phyloP scores from a whole-genome alignment of 1,140 invertebrate species.

The Dreissena rostriformis region DNA sequence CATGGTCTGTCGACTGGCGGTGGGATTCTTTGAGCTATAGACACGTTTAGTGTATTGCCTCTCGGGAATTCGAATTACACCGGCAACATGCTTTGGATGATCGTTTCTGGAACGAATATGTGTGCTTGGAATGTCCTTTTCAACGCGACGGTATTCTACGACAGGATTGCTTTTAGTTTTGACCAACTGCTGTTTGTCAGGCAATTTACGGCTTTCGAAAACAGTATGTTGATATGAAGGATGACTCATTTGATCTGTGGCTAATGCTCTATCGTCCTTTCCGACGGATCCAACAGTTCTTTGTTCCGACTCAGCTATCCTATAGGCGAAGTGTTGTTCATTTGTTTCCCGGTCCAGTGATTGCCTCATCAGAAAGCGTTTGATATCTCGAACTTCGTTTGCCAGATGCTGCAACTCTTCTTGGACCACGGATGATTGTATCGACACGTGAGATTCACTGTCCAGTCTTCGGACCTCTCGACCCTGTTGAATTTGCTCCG shows the following conservation, averaged over 20 bases:
- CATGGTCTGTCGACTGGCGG: background rate
- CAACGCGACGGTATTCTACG: background rate
- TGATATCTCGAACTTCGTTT: constrained; percentile 40
- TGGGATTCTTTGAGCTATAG: constrained; percentile 19
- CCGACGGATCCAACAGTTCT: background rate
- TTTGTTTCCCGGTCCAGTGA: background rate
- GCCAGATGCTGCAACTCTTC: constrained; percentile 27
- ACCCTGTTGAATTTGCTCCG: too few relatives aligned
- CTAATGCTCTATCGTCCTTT: background rate
- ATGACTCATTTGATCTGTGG: background rate
- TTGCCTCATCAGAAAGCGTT: constrained; percentile 1
- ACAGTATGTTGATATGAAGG: background rate
- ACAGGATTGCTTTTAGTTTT: background rate
- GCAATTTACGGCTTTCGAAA: background rate
- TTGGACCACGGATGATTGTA: constrained; percentile 21
- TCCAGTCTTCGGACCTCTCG: background rate
- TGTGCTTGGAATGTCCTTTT: background rate
- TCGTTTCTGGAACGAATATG: background rate
- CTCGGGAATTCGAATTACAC: background rate
- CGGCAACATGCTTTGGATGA: constrained; percentile 7
- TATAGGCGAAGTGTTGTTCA: constrained; percentile 36
- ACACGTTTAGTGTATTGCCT: constrained; percentile 28
- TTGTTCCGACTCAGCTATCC: background rate
- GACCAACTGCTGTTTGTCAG: background rate
- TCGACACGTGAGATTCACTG: constrained; percentile 5